These are phyloP conservation scores for Sminthurides bifidus DNA, from an alignment of 1,140 invertebrate genomes.

Conservation along the genomic window DNA sequence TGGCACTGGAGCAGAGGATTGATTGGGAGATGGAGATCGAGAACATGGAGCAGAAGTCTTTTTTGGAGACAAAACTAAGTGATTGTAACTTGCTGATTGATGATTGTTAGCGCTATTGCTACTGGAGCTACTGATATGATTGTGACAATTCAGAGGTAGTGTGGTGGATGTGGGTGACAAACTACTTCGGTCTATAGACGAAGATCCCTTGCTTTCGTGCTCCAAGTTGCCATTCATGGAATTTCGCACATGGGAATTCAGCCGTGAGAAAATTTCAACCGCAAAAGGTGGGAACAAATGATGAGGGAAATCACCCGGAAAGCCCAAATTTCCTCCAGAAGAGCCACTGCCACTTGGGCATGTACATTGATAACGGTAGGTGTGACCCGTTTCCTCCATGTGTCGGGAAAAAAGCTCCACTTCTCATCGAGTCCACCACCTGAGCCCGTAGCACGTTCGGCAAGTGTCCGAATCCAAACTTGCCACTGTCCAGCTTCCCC, in stretches of 20 bases:
- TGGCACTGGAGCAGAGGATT: conserved; percentile 2
- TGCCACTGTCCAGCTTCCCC: conserved; percentile 21
- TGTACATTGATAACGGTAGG: conserved; percentile 2
- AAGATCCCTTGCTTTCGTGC: conserved; percentile 8
- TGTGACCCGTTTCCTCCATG: conserved; percentile 5
- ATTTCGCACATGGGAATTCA: conserved; percentile 6
- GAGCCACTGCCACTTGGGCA: background rate
- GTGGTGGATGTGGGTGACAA: conserved; percentile 10
- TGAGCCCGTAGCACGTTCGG: conserved; percentile 20
- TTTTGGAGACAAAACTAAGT: conserved; percentile 14
- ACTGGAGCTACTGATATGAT: conserved; percentile 1
- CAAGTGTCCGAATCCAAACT: conserved; percentile 19
- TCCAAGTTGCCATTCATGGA: conserved; percentile 10
- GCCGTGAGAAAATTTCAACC: conserved; percentile 18
- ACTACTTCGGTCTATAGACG: background rate
- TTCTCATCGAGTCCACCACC: conserved; percentile 22
- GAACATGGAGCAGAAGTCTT: conserved; percentile 17
- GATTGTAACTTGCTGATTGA: conserved; percentile 8
- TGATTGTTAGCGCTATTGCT: conserved; percentile 8
- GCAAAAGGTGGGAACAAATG: conserved; percentile 25
- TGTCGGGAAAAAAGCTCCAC: conserved; percentile 17
- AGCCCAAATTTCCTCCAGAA: conserved; percentile 4
- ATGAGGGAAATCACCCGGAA: conserved; percentile 19
- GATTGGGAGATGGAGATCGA: conserved; percentile 19
- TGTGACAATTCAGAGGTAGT: background rate